Base-by-base conservation (phyloP, 2,797 vertebrate species). In the Falco peregrinus region DNA sequence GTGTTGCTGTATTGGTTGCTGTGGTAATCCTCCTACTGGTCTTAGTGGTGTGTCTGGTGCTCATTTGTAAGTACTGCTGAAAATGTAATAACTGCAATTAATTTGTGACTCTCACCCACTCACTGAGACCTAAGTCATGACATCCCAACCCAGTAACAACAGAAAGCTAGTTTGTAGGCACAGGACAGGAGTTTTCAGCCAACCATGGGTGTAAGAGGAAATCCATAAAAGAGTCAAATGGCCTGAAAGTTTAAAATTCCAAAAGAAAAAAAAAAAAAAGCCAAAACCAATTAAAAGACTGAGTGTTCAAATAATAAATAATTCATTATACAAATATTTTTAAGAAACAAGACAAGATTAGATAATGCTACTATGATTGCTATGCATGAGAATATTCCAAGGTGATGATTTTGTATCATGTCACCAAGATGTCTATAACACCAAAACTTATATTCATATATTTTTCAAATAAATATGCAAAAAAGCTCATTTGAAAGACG, bases 201-300 rank as follows among this genome's bases (percentile, higher is more conserved):
- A 89, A 3, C 5, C 0, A 1, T 37, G 21, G 18, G 31, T 2
- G 0, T 39, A 15, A 71, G 13, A 71, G 10, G 19, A 88, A 68
- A 70, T 57, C 8, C 6, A 0, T 31, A n/a, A 15, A 33, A 39
- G 5, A 68, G 9, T 41, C 0, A 0, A 68, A 19, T 21, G 21
- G 16, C 41, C 63, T 73, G 39, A 57, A 77, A 81, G 35, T n/a
- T 64, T 14, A 63, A 88, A 87, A 78, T 57, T 78, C 13, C 17
- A 69, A 51, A 35, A 39, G 6, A 65, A 53, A 29, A 37, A 69
- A 35, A 39, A 26, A 37, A 69, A 60, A 61, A 57, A 7, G 4
- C n/a, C 63, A 83, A 78, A 57, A 4, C 7, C 6, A 17, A 25
- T 7, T 33, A 5, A 64, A 85, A 73, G 56, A 7, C 1, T 11